Conservation (phyloP, 2,113 vertebrate genomes). For the Peucedramus taeniatus region DNA sequence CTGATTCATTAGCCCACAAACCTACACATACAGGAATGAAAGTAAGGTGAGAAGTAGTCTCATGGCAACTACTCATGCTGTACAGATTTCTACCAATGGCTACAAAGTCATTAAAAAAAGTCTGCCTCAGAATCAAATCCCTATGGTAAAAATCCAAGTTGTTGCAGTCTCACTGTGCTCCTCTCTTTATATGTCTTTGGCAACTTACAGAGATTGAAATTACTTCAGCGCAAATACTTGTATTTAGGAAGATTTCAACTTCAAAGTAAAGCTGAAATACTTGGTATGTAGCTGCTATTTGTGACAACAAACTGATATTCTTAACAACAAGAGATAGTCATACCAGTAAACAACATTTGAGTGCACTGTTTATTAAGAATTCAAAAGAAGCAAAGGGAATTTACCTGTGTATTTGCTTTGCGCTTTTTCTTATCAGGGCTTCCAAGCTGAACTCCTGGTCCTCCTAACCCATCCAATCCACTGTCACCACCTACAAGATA, state of each 20-base stretch:
- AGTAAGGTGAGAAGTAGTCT: not conserved
- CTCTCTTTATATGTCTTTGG: not conserved
- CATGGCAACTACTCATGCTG: not conserved
- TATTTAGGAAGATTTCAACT: not conserved
- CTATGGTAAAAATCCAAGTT: not conserved
- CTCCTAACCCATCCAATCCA: constrained; percentile 82
- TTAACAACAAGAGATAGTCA: accelerated
- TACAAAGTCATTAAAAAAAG: not conserved
- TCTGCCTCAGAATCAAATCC: constrained; percentile 5
- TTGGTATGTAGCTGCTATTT: not conserved
- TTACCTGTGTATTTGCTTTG: constrained; percentile 80
- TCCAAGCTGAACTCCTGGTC: constrained; percentile 76
- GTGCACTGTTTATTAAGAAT: not conserved
- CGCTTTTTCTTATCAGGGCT: constrained; percentile 87
- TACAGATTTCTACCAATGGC: not conserved
- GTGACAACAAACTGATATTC: not conserved
- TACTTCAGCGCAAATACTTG: not conserved
- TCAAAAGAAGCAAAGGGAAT: not conserved
- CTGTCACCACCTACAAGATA: constrained; percentile 78
- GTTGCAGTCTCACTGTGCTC: not conserved
- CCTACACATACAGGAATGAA: not conserved
- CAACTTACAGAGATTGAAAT: not conserved
- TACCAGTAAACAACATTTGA: not conserved
- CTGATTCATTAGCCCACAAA: not conserved
- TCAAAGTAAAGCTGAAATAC: not conserved